Conservation (phyloP, 2,797 vertebrate genomes). For the Crenichthys baileyi region DNA sequence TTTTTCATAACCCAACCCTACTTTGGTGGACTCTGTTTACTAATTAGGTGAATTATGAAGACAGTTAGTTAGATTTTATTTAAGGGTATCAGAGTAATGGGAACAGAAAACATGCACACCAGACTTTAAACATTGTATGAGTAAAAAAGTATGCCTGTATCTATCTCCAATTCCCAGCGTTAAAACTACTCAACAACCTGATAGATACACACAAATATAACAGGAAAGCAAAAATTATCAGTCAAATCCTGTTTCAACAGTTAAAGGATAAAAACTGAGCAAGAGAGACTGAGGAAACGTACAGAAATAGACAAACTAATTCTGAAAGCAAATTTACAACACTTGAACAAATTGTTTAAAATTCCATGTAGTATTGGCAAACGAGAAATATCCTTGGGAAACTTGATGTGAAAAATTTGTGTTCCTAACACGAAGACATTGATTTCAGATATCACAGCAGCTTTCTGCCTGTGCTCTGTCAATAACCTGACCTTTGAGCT, state of each 20-base stretch:
- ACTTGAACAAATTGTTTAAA: constrained; percentile 22
- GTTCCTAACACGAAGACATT: neutral
- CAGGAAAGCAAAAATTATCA: neutral
- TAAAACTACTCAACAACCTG: neutral
- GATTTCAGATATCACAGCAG: constrained; percentile 7
- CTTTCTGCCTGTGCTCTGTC: neutral
- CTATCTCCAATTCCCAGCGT: no score
- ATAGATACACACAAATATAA: neutral
- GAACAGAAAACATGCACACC: no score
- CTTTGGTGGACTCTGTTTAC: no score
- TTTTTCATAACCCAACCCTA: no score
- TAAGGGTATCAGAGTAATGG: no score
- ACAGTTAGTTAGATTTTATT: no score
- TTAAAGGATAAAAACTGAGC: neutral
- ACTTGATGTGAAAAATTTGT: neutral
- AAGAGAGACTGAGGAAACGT: neutral
- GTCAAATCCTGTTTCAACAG: neutral
- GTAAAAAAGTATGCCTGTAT: no score
- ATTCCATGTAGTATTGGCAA: constrained; percentile 1
- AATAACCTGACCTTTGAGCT: constrained; percentile 10
- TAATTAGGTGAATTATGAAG: no score
- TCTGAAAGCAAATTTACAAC: constrained; percentile 8
- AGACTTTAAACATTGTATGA: no score
- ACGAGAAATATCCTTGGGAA: neutral
- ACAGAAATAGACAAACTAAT: neutral